phyloP scores from a whole-genome alignment of 2,797 vertebrate species.

The Columba guinea region DNA sequence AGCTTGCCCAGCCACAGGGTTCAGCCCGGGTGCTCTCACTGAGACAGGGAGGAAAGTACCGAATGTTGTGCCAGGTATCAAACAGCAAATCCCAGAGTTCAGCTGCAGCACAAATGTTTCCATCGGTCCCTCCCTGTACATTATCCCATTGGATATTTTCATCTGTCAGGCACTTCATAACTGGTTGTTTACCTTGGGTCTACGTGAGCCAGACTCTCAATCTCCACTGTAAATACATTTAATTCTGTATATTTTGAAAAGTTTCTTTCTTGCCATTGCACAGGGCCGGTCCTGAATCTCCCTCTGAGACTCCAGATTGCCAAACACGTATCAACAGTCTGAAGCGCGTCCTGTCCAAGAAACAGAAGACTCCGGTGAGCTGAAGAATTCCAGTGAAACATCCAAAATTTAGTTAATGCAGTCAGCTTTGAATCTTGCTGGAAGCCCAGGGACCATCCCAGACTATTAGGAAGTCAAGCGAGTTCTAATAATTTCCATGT shows the following conservation, averaged over 20 bases:
- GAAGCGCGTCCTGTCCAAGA: constrained; percentile 11
- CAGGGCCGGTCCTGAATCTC: background rate
- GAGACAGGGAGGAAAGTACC: background rate
- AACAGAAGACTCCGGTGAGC: constrained; percentile 43
- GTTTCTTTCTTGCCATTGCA: background rate
- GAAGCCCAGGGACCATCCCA: background rate
- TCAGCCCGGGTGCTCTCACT: background rate
- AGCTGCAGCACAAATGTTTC: background rate
- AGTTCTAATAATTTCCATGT: background rate
- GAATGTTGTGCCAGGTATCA: background rate
- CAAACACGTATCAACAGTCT: background rate
- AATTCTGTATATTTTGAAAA: background rate
- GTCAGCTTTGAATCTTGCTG: background rate
- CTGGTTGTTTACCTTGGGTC: background rate
- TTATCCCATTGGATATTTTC: background rate
- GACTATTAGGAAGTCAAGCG: background rate
- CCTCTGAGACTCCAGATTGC: background rate
- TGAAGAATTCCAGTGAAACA: background rate
- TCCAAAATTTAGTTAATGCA: background rate
- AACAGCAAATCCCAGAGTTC: background rate
- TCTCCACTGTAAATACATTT: background rate
- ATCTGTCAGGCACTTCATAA: background rate
- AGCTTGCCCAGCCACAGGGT: background rate
- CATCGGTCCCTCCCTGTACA: background rate
- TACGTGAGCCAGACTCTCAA: background rate